Percentiles rank a stretch among this genome's conserved stretches.
Conservation (phyloP, 53 echinoderm and acorn worm genomes). For the Paracentrotus lividus region DNA sequence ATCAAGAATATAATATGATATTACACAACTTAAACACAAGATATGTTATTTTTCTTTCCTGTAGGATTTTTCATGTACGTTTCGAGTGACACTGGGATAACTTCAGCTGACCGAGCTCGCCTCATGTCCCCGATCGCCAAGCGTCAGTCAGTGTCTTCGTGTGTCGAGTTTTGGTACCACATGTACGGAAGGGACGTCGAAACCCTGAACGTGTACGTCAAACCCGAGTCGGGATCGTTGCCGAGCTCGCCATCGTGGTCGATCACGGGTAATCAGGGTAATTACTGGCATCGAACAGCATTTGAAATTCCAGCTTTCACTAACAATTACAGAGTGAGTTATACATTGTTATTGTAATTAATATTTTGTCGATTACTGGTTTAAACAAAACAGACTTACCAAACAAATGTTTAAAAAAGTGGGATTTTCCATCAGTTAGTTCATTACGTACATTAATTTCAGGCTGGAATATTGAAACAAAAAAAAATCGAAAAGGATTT, state of each 20-base stretch:
- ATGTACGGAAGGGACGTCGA: slow-evolving; percentile 90
- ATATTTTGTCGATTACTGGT: no score
- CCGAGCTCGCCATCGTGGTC: slow-evolving; percentile 73
- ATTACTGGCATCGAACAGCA: slow-evolving; percentile 88
- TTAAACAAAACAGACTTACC: no score
- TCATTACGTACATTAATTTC: no score
- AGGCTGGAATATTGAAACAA: no score
- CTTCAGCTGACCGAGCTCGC: slow-evolving; percentile 67
- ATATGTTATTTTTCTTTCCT: neutral
- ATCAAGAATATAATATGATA: no score
- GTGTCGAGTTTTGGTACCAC: slow-evolving; percentile 94
- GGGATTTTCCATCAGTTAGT: no score
- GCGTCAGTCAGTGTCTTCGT: slow-evolving; percentile 66
- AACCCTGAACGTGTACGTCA: slow-evolving; percentile 83
- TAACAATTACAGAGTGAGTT: slow-evolving; percentile 70
- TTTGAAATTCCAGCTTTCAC: slow-evolving; percentile 70
- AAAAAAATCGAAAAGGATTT: no score
- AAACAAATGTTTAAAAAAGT: no score
- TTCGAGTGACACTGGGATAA: neutral
- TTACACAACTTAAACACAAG: no score
- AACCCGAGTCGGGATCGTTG: slow-evolving; percentile 54
- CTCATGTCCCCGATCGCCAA: slow-evolving; percentile 74
- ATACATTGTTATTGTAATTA: no score
- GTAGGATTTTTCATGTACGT: slow-evolving; percentile 88
- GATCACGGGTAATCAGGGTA: slow-evolving; percentile 74